Conservation (phyloP, 2,113 vertebrate species). For the Pipa parva region DNA sequence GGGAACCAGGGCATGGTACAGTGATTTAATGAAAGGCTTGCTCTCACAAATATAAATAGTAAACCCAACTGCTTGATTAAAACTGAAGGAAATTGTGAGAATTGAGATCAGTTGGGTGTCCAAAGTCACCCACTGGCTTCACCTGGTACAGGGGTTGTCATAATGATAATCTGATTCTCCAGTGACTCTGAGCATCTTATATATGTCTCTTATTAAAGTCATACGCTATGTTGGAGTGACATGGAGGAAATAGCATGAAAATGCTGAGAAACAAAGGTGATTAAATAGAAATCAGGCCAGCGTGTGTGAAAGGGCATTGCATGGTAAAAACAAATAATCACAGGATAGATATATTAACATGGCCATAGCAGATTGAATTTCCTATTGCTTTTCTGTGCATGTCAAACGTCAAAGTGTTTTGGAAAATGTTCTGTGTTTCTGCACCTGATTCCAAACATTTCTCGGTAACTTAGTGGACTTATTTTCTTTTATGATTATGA, state of each 20-base stretch:
- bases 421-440: background rate
- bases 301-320: constrained; percentile 27
- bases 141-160: constrained; percentile 26
- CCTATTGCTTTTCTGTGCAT: background rate
- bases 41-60: constrained; percentile 31
- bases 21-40: constrained; percentile 33
- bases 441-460: too few species aligned
- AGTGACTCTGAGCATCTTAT: constrained; percentile 11
- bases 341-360: constrained; percentile 21
- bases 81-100: constrained; percentile 29
- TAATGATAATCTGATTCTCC: constrained; percentile 39
- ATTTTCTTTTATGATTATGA: too few species aligned
- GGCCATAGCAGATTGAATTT: constrained; percentile 14
- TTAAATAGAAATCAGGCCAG: constrained; percentile 12
- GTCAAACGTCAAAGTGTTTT: background rate
- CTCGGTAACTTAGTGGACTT: too few species aligned
- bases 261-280: constrained; percentile 25
- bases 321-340: constrained; percentile 1
- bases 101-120: constrained; percentile 22
- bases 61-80: constrained; percentile 28
- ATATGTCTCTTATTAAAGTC: constrained; percentile 39
- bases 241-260: constrained; percentile 29
- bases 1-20: constrained; percentile 33
- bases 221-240: constrained; percentile 37
- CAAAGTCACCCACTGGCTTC: constrained; percentile 26